Percentiles rank a stretch among this genome's conserved stretches.
phyloP scores from a whole-genome alignment of 2,888 invertebrate species.

The Nomada goodeniana region DNA sequence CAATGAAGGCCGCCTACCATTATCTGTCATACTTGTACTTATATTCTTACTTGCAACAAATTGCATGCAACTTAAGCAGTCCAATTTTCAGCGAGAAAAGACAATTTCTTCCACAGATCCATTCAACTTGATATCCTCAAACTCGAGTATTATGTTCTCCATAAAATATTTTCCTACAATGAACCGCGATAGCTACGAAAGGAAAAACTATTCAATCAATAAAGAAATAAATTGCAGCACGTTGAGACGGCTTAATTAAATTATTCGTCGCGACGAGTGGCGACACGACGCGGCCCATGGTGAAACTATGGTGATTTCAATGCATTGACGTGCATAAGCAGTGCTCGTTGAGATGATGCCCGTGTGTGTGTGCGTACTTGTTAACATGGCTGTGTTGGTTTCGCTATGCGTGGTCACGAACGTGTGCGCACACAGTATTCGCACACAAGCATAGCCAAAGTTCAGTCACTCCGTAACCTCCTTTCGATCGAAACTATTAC shows the following conservation, averaged over 20 bases:
- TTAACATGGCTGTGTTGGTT: not conserved
- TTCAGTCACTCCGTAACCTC: slow-evolving; percentile 84
- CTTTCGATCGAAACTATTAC: slow-evolving; percentile 85
- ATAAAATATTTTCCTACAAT: too few species aligned
- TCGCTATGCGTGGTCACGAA: slow-evolving; percentile 49
- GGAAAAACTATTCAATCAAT: too few species aligned
- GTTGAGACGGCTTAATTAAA: not conserved
- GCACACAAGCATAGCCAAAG: slow-evolving; percentile 80
- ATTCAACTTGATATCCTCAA: too few species aligned
- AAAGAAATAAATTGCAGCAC: too few species aligned
- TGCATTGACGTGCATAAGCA: slow-evolving; percentile 47
- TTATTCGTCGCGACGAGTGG: slow-evolving; percentile 50
- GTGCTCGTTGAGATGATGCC: slow-evolving; percentile 51
- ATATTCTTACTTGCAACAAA: not conserved
- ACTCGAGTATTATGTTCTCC: too few species aligned
- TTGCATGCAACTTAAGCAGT: not conserved
- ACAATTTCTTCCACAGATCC: too few species aligned
- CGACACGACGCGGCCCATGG: slow-evolving; percentile 51
- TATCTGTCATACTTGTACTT: not conserved
- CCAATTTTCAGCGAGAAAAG: not conserved
- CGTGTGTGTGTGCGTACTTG: slow-evolving; percentile 5
- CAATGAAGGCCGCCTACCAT: not conserved
- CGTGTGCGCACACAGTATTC: slow-evolving; percentile 49
- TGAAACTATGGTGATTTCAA: slow-evolving; percentile 61
- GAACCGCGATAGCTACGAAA: too few species aligned